Evolutionary conservation across 1,140 invertebrate genomes (phyloP).

Genomic region (Solenopsis fugax): DNA sequence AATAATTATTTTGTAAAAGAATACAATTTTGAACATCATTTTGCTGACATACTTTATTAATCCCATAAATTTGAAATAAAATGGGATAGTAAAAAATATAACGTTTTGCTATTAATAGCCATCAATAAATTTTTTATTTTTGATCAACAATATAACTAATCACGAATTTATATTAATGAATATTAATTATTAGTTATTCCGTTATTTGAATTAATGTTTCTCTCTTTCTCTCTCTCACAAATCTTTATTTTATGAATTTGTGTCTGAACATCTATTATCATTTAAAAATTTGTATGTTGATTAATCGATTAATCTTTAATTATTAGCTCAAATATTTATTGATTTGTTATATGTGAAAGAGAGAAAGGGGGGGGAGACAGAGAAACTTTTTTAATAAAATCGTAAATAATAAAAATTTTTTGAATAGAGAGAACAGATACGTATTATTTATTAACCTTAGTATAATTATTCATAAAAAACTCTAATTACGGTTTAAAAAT

Average conservation of each 20-base stretch:
- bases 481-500: background rate
- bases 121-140: background rate
- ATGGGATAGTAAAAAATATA: background rate
- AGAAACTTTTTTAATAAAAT: background rate
- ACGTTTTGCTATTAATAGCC: background rate
- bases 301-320: background rate
- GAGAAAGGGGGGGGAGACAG: too few species aligned
- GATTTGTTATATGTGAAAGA: background rate
- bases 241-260: background rate
- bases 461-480: background rate
- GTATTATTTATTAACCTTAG: background rate
- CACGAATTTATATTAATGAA: background rate
- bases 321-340: background rate
- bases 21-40: conserved; percentile 3
- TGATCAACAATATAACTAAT: background rate
- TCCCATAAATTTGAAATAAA: background rate
- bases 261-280: background rate
- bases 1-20: conserved; percentile 53
- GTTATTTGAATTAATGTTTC: background rate
- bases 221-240: background rate
- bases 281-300: background rate
- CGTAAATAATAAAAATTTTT: background rate
- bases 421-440: background rate
- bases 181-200: background rate
- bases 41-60: background rate